Base-by-base conservation (phyloP, 1,140 invertebrate species). In the Aphis craccivora region DNA sequence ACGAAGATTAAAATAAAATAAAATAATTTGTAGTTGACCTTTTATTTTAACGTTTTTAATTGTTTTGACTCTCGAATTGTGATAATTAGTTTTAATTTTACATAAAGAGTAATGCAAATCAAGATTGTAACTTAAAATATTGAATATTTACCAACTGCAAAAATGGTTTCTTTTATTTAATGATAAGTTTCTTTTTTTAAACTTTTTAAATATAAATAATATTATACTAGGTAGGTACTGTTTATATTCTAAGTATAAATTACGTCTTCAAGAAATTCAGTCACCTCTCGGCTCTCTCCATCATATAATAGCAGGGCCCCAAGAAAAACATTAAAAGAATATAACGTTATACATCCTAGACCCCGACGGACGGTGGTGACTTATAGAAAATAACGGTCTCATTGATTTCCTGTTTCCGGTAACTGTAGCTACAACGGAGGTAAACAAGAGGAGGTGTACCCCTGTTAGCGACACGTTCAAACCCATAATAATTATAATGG, bases 381-480 rank as follows among this genome's bases (percentile, higher is more conserved):
- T 87, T 87, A 48, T 87, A 48, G 43, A 87, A 87, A 87, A 87
- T 87, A 45, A 87, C 84, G 84, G 43, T 87, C 43, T 87, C 43
- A 43, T 87, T n/a, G 40, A 87, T 45, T 87, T 87, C 84, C 84
- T 45, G 84, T 87, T 87, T 87, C 43, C 40, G 43, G 84, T n/a
- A 45, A 76, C 60, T 76, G 48, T 76, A 76, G 3, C 40, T 43
- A 84, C 37, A 43, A 84, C 83, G 23, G 23, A 43, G 9, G 23
- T 37, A n/a, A 84, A 84, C 37, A 37, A 6, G 6, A 18, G 35
- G 60, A 67, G 60, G 60, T 67, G 60, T 67, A 76, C 60, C 60
- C 60, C 37, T 20, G 40, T 84, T 22, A 8, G 20, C 23, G 37
- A 40, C 83, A 40, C 83, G 23, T 84, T 23, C 40, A 84, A 84